These are phyloP conservation scores for Tenthredo mesomela DNA, from an alignment of 2,888 invertebrate species.

Conservation along the genomic window DNA sequence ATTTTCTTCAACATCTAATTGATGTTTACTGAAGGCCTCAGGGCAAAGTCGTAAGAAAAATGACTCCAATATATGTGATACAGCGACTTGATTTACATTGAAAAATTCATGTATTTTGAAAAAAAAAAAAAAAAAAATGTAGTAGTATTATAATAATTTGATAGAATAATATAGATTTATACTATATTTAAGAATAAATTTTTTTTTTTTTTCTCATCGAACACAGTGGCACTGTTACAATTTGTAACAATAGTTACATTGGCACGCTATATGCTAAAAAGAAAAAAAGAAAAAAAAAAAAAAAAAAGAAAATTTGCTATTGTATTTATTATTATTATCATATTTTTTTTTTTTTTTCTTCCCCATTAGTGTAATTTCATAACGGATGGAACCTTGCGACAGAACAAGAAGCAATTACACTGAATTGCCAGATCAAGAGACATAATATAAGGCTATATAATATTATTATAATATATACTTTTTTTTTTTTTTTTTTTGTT, in stretches of 20 bases:
- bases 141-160: slow-evolving; percentile 15
- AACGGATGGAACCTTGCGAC: slow-evolving; percentile 48
- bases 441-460: slow-evolving; percentile 40
- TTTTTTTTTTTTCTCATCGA: slow-evolving; percentile 42
- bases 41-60: not conserved
- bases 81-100: not conserved
- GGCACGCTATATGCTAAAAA: slow-evolving; percentile 61
- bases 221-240: slow-evolving; percentile 57
- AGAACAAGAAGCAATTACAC: slow-evolving; percentile 55
- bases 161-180: slow-evolving; percentile 15
- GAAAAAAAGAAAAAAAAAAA: not conserved
- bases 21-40: not conserved
- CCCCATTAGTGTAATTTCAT: slow-evolving; percentile 28
- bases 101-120: not conserved
- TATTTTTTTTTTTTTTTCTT: not conserved
- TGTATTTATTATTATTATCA: slow-evolving; percentile 4
- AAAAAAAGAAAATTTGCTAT: slow-evolving; percentile 35
- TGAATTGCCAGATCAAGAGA: slow-evolving; percentile 53
- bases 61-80: not conserved
- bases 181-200: slow-evolving; percentile 15
- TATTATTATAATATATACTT: slow-evolving; percentile 49
- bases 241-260: slow-evolving; percentile 57
- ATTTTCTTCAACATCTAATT: not conserved
- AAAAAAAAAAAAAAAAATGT: not conserved
- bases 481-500: slow-evolving; percentile 44